Base-by-base conservation (phyloP, 35 echinoderm and acorn worm genomes). In the Apostichopus japonicus region DNA sequence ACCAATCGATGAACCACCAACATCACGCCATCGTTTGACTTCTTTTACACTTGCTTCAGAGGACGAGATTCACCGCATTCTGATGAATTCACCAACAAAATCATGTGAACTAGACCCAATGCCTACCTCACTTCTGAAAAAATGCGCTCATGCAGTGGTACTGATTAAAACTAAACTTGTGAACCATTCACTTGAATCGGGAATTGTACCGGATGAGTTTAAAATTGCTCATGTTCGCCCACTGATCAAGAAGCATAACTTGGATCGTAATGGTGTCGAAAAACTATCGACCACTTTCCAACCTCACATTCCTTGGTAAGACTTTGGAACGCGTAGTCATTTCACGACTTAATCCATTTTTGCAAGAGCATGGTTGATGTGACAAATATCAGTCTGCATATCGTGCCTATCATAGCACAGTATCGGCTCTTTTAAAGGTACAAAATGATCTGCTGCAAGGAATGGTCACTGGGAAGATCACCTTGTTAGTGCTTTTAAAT, bases 61-160 rank as follows among this genome's bases (percentile, higher is more conserved):
- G n/a, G 87, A 90, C 5, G 87, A 90, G 59, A 72, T 90, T 53
- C 8, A 24, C 27, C 6, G 10, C 8, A 90, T 23, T 71, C 57
- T 90, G 9, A 16, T 17, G 19, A 83, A 83, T 83, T 83, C 80
- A 33, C 51, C 80, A 55, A 17, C 51, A 53, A 33, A 86, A 55
- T 86, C 53, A 27, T 86, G 83, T 86, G 44, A 86, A 17, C 22
- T 86, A 23, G 83, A 86, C 56, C 57, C 83, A 56, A 17, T 86
- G 23, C 83, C 83, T 4, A 86, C 83, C 57, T 55, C 8, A 11
- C 53, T 86, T 13, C 13, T 86, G 13, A 55, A 5, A 54, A 86
- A 86, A 86, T 86, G 77, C 25, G 2, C 73, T 9, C 6, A 13
- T 59, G 57, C 57, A 9, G 11, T 59, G 6, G 73, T 77, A 13